phyloP scores from a whole-genome alignment of 1,140 invertebrate species.

The Drosophila rhopaloa region DNA sequence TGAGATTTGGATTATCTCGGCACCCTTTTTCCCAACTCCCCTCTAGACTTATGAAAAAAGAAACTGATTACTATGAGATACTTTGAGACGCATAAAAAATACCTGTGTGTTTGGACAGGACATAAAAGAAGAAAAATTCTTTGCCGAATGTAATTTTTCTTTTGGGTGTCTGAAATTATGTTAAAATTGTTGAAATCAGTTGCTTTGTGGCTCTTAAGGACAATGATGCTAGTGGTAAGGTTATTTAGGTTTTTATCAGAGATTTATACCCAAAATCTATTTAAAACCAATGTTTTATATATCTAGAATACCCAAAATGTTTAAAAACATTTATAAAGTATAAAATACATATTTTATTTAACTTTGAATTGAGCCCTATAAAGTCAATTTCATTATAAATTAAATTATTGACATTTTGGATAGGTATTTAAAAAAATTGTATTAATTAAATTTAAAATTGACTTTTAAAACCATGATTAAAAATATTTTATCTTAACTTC shows the following conservation, averaged over 20 bases:
- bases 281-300: too few species aligned
- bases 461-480: too few species aligned
- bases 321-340: neutral
- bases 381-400: too few species aligned
- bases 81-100: constrained; percentile 39
- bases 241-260: neutral
- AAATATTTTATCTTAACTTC: too few species aligned
- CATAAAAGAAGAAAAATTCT: neutral
- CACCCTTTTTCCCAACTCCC: constrained; percentile 33
- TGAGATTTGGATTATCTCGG: constrained; percentile 81
- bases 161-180: neutral
- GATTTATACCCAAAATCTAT: too few species aligned
- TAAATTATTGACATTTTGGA: too few species aligned
- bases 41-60: constrained; percentile 28
- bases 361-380: too few species aligned
- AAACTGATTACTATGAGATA: constrained; percentile 30
- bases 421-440: too few species aligned
- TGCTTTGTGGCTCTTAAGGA: neutral
- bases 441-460: too few species aligned
- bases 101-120: neutral
- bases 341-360: neutral
- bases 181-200: neutral
- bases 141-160: neutral
- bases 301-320: too few species aligned
- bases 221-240: neutral